These are phyloP conservation scores for Euborellia annulipes DNA, from an alignment of 1,140 invertebrate genomes.

Conservation along the genomic window DNA sequence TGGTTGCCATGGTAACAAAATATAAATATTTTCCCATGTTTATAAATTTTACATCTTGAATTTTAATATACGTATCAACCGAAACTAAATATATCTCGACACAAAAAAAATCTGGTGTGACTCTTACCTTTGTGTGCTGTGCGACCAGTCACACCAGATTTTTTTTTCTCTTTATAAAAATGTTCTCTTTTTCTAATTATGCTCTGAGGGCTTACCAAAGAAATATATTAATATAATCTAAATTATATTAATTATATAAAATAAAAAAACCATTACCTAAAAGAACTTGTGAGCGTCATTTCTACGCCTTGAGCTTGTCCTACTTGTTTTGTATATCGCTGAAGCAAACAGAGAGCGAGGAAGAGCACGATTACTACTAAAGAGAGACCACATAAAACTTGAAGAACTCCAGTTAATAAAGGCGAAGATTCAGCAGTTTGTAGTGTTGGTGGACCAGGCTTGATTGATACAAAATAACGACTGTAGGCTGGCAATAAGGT, in stretches of 20 bases:
- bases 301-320: slow-evolving; percentile 57
- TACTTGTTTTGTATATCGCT: slow-evolving; percentile 53
- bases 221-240: neutral
- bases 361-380: slow-evolving; percentile 46
- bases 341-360: slow-evolving; percentile 48
- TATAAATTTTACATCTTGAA: too few species aligned
- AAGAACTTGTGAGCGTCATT: slow-evolving; percentile 49
- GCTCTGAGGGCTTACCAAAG: too few species aligned
- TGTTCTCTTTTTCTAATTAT: too few species aligned
- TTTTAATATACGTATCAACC: too few species aligned
- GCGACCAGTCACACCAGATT: too few species aligned
- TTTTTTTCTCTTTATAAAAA: too few species aligned
- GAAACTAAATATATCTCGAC: too few species aligned
- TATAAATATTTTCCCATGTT: too few species aligned
- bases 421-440: slow-evolving; percentile 18
- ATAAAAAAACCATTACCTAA: slow-evolving; percentile 33
- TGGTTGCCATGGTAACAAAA: too few species aligned
- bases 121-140: too few species aligned
- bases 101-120: too few species aligned
- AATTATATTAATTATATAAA: neutral
- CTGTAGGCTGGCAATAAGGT: slow-evolving; percentile 34
- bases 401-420: slow-evolving; percentile 23
- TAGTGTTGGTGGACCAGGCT: slow-evolving; percentile 24
- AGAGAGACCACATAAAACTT: slow-evolving; percentile 41
- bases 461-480: slow-evolving; percentile 36